A percentile compares a stretch with the other conserved stretches of the same genome.
Evolutionary conservation across 2,113 vertebrate species (phyloP).

Genomic region (Leucopsar rothschildi): DNA sequence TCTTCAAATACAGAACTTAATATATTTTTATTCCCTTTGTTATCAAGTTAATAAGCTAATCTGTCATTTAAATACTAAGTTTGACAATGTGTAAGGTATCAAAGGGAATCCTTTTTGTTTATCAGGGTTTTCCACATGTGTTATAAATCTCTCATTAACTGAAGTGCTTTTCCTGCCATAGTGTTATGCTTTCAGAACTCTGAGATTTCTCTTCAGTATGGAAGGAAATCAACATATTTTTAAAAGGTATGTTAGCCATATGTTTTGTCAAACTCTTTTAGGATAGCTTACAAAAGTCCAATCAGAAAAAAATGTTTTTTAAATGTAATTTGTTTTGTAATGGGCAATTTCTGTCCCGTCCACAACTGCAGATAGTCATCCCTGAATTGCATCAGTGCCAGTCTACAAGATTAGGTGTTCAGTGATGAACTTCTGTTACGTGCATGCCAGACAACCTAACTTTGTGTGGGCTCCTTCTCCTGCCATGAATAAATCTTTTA

Average conservation of each 20-base stretch:
- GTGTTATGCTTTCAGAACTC: constrained; percentile 87
- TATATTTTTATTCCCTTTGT: neutral
- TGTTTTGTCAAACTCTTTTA: neutral
- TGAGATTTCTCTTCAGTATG: constrained; percentile 91
- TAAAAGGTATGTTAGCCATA: constrained; percentile 77
- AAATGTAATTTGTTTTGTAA: neutral
- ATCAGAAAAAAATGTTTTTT: neutral
- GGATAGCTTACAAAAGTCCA: neutral
- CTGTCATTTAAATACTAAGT: neutral
- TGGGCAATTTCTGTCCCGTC: neutral
- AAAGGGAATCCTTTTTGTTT: neutral
- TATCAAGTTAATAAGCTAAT: neutral
- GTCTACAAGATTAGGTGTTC: neutral
- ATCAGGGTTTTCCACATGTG: neutral
- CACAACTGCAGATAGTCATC: neutral
- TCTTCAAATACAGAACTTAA: neutral
- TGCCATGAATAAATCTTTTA: neutral
- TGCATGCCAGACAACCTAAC: neutral
- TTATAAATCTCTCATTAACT: neutral
- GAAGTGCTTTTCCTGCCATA: constrained; percentile 37
- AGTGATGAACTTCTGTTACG: neutral
- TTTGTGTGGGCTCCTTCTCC: neutral
- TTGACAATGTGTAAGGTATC: neutral
- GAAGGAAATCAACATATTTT: constrained; percentile 89
- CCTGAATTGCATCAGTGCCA: neutral